phyloP scores from a whole-genome alignment of 2,888 invertebrate genomes.

The Drosophila mettleri region DNA sequence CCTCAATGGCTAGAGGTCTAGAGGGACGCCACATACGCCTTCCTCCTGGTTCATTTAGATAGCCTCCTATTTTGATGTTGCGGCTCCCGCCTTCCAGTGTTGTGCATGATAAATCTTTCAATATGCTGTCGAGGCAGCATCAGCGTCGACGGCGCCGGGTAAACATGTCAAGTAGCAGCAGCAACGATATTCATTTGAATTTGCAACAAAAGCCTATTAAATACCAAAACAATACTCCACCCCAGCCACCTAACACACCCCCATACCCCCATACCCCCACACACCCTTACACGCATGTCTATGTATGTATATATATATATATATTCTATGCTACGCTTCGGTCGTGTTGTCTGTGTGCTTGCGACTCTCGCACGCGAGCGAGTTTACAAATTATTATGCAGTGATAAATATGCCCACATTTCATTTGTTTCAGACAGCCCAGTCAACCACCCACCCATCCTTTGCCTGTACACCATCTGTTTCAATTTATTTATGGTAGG shows the following conservation, averaged over 20 bases:
- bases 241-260: constrained; percentile 1
- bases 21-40: constrained; percentile 29
- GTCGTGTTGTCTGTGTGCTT: constrained; percentile 43
- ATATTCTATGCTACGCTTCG: constrained; percentile 30
- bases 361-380: constrained; percentile 37
- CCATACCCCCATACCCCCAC: neutral
- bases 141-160: constrained; percentile 27
- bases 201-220: constrained; percentile 73
- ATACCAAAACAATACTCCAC: constrained; percentile 67
- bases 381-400: constrained; percentile 70
- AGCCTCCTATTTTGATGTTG: constrained; percentile 14
- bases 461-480: constrained; percentile 23
- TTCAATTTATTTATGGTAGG: constrained; percentile 24
- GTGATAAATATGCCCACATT: constrained; percentile 63
- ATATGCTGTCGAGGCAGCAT: constrained; percentile 52
- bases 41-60: constrained; percentile 48
- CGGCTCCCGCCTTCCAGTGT: constrained; percentile 17
- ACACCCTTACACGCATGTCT: neutral
- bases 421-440: constrained; percentile 13
- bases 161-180: constrained; percentile 54
- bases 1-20: constrained; percentile 54
- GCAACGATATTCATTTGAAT: constrained; percentile 68
- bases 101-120: constrained; percentile 71
- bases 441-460: neutral
- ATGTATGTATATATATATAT: constrained; percentile 23